Percentiles rank a stretch among this genome's conserved stretches.
Conservation (phyloP, 2,797 vertebrate species). For the Rousettus madagascariensis region DNA sequence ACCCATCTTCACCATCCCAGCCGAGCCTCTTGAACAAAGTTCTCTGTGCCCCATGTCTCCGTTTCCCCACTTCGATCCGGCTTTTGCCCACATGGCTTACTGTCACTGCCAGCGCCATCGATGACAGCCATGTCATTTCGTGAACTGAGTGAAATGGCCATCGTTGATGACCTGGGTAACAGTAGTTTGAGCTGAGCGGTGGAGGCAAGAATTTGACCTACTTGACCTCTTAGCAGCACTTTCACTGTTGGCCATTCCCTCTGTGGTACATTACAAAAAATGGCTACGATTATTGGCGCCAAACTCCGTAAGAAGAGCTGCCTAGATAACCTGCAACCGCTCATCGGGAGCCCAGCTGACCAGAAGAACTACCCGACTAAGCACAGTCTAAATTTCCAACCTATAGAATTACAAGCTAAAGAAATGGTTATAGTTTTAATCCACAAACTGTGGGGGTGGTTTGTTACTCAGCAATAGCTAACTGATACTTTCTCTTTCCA, state of each 20-base stretch:
- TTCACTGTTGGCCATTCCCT: background rate
- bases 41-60: background rate
- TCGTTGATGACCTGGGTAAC: background rate
- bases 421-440: background rate
- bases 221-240: background rate
- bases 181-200: background rate
- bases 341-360: background rate
- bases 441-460: background rate
- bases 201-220: background rate
- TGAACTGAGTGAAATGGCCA: background rate
- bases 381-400: background rate
- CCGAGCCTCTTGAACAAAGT: background rate
- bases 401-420: background rate
- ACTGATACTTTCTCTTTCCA: background rate
- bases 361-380: background rate
- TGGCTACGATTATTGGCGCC: background rate
- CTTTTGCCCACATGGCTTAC: background rate
- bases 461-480: background rate
- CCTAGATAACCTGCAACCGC: background rate
- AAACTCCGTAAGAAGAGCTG: background rate
- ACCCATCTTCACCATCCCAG: background rate
- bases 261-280: background rate
- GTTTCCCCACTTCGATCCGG: background rate
- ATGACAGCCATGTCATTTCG: background rate
- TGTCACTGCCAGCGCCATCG: background rate